phyloP scores from a whole-genome alignment of 2,888 invertebrate species.

The Sialis lutaria region DNA sequence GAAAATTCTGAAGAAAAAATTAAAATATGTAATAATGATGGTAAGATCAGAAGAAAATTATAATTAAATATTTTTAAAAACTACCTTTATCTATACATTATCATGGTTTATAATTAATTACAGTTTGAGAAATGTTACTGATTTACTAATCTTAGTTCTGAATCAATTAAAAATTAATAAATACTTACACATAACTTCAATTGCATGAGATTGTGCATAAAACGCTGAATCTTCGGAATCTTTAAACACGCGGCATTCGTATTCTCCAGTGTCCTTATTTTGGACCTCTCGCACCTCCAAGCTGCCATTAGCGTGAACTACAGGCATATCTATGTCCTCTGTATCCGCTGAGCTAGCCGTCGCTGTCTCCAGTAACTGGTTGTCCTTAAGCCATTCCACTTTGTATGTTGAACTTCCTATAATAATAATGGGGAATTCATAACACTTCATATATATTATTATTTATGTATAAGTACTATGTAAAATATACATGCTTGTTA shows the following conservation, averaged over 20 bases:
- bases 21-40: too few species aligned
- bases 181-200: constrained; percentile 60
- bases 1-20: too few species aligned
- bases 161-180: neutral
- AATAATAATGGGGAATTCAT: neutral
- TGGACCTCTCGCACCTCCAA: constrained; percentile 40
- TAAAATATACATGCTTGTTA: too few species aligned
- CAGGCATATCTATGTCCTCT: constrained; percentile 26
- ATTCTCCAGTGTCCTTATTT: constrained; percentile 43
- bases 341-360: neutral
- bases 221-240: constrained; percentile 47
- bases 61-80: too few species aligned
- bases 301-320: constrained; percentile 49
- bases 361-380: constrained; percentile 29
- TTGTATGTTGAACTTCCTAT: constrained; percentile 34
- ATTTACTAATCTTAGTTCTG: too few species aligned
- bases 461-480: too few species aligned
- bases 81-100: too few species aligned
- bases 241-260: constrained; percentile 43
- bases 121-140: too few species aligned
- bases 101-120: too few species aligned
- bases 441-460: too few species aligned
- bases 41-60: too few species aligned
- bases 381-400: constrained; percentile 56
- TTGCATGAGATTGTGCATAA: constrained; percentile 54